Conservation (phyloP, 2,113 vertebrate species). For the Eptatretus burgeri region DNA sequence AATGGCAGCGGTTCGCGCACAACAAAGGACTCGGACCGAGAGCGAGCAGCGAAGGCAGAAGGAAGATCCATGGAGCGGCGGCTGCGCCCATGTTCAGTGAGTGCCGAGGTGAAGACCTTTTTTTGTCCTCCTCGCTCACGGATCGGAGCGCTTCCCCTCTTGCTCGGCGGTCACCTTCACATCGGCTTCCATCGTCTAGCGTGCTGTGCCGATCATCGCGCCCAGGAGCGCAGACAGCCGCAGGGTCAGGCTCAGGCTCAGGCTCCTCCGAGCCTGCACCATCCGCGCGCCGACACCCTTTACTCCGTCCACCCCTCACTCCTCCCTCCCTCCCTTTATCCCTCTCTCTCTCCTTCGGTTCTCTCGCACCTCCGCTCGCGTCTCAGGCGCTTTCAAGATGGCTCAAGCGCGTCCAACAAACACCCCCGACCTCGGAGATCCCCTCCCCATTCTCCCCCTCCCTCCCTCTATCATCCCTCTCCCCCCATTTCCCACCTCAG, state of each 20-base stretch:
- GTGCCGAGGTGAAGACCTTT: too few species aligned
- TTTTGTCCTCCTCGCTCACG: too few species aligned
- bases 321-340: not conserved
- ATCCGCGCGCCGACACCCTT: too few species aligned
- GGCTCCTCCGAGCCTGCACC: too few species aligned
- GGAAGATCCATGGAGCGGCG: too few species aligned
- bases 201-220: not conserved
- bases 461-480: slow-evolving; percentile 5
- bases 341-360: not conserved
- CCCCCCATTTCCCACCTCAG: not conserved
- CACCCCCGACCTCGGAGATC: too few species aligned
- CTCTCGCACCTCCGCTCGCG: not conserved
- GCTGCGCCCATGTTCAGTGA: too few species aligned
- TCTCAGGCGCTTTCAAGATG: not conserved
- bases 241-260: not conserved
- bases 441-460: not conserved
- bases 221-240: not conserved
- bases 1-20: too few species aligned
- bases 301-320: not conserved
- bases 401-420: too few species aligned
- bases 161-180: not conserved
- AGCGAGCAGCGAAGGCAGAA: too few species aligned
- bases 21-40: too few species aligned
- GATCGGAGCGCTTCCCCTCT: too few species aligned
- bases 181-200: slow-evolving; percentile 5